These are phyloP conservation scores for Biston stratarius DNA, from an alignment of 2,888 invertebrate species.

Conservation along the genomic window DNA sequence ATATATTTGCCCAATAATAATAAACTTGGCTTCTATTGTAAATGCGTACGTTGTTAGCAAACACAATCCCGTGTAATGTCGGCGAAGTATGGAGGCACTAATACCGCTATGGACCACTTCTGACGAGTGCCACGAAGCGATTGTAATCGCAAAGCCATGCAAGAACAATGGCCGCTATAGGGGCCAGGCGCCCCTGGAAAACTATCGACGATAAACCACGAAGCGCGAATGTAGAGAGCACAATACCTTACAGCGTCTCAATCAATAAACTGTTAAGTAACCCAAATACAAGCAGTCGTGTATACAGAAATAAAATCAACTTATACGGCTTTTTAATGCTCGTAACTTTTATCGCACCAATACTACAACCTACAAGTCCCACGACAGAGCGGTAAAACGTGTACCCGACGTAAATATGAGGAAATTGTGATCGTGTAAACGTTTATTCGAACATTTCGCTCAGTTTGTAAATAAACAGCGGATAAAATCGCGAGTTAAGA, in stretches of 20 bases:
- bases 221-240: constrained; percentile 32
- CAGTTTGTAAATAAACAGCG: constrained; percentile 73
- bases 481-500: constrained; percentile 67
- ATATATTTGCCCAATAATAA: not conserved
- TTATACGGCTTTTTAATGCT: constrained; percentile 43
- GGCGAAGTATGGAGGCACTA: not conserved
- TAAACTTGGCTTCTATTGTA: constrained; percentile 11
- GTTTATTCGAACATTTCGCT: constrained; percentile 50
- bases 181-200: constrained; percentile 67
- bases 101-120: constrained; percentile 38
- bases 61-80: constrained; percentile 39
- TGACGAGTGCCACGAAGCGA: constrained; percentile 52
- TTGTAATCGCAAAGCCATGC: constrained; percentile 65
- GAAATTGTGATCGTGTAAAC: constrained; percentile 52
- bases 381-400: constrained; percentile 61
- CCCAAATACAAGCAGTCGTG: constrained; percentile 43
- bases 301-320: constrained; percentile 31
- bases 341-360: constrained; percentile 38
- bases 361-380: constrained; percentile 52
- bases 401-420: constrained; percentile 57
- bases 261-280: constrained; percentile 17
- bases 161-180: constrained; percentile 72
- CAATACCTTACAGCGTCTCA: constrained; percentile 25
- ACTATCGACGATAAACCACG: constrained; percentile 70
- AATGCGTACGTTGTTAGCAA: constrained; percentile 27